phyloP scores from a whole-genome alignment of 2,113 vertebrate species.

The Anseranas semipalmata region DNA sequence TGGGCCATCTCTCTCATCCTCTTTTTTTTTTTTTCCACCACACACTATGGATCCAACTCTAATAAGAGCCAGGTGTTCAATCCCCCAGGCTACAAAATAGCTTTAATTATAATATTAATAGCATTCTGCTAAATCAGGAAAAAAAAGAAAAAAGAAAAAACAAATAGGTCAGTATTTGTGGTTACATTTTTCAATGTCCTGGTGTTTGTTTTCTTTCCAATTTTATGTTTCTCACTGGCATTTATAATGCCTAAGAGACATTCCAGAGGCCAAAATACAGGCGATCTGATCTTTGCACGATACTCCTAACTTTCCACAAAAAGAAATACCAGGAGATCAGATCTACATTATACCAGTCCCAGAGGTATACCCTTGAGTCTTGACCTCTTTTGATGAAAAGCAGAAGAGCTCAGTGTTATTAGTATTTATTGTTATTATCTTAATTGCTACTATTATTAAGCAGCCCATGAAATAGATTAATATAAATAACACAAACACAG shows the following conservation, averaged over 20 bases:
- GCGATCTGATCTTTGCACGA: slow-evolving; percentile 20
- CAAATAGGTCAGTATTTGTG: slow-evolving; percentile 47
- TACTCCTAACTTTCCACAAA: slow-evolving; percentile 34
- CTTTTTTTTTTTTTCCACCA: not conserved
- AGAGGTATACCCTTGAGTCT: slow-evolving; percentile 31
- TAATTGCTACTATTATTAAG: slow-evolving; percentile 60
- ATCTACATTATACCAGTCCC: not conserved
- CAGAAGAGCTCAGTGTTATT: slow-evolving; percentile 44
- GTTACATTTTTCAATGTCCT: slow-evolving; percentile 45
- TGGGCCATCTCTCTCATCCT: slow-evolving; percentile 1
- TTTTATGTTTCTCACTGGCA: slow-evolving; percentile 42
- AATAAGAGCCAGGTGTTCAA: slow-evolving; percentile 50
- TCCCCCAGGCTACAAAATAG: slow-evolving; percentile 18
- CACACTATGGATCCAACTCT: not conserved
- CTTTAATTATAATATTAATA: slow-evolving; percentile 64
- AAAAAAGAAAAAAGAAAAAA: not conserved
- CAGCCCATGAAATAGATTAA: slow-evolving; percentile 34
- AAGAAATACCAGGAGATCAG: slow-evolving; percentile 33
- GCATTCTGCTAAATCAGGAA: slow-evolving; percentile 34
- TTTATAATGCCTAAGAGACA: slow-evolving; percentile 60
- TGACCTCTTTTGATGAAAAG: slow-evolving; percentile 62
- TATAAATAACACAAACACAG: slow-evolving; percentile 40
- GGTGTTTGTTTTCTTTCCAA: slow-evolving; percentile 45
- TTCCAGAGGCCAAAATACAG: slow-evolving; percentile 47
- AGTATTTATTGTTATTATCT: slow-evolving; percentile 64